Conservation (phyloP, 2,888 invertebrate genomes). For the Nysson spinosus region DNA sequence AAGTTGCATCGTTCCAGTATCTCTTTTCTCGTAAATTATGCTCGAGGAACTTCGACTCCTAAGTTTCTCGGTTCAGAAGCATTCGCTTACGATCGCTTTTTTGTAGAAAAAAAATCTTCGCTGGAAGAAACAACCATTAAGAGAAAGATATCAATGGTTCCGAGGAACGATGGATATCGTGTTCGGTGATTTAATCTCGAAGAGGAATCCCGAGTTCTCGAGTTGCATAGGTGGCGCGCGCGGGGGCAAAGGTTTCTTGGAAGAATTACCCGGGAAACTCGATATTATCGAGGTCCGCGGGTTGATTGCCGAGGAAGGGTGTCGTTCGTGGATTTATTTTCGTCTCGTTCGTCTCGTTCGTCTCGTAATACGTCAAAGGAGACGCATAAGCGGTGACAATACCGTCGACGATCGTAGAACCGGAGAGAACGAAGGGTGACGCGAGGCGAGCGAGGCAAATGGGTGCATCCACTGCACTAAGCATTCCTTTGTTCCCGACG, state of each 20-base stretch:
- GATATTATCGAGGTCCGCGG: slow-evolving; percentile 9
- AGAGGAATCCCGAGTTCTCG: not conserved
- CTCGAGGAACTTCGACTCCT: too few relatives aligned
- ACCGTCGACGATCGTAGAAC: slow-evolving; percentile 30
- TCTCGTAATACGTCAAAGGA: slow-evolving; percentile 50
- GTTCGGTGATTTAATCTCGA: too few relatives aligned
- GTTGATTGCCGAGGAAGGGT: slow-evolving; percentile 16
- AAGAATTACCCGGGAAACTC: not conserved
- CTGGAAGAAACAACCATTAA: too few relatives aligned
- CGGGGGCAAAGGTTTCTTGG: not conserved
- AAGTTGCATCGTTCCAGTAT: too few relatives aligned
- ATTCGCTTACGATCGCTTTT: too few relatives aligned
- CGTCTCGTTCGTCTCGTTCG: slow-evolving; percentile 4
- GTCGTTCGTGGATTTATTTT: slow-evolving; percentile 28
- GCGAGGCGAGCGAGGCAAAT: slow-evolving; percentile 43
- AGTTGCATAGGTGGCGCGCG: not conserved
- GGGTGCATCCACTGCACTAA: slow-evolving; percentile 54
- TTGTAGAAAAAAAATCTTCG: too few relatives aligned
- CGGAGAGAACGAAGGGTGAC: not conserved
- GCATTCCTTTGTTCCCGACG: slow-evolving; percentile 57
- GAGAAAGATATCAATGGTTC: too few relatives aligned
- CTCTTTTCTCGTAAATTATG: too few relatives aligned
- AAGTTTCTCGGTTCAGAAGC: too few relatives aligned
- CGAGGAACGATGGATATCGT: too few relatives aligned
- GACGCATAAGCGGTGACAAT: slow-evolving; percentile 43